phyloP scores from a whole-genome alignment of 2,888 invertebrate species.

The Latrodectus hesperus region DNA sequence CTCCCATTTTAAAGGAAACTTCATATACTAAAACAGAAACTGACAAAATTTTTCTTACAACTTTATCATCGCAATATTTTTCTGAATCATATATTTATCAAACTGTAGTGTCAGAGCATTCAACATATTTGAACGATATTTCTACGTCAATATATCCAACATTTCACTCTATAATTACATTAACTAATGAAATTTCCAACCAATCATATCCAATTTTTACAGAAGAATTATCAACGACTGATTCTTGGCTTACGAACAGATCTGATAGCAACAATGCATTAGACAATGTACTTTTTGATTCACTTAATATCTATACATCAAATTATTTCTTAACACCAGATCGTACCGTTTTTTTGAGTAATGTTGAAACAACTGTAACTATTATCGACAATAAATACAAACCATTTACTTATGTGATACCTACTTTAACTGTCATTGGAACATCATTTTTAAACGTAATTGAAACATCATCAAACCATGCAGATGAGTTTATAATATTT shows the following conservation, averaged over 20 bases:
- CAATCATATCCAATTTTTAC: too few relatives aligned
- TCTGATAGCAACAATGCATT: too few relatives aligned
- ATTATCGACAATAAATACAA: slow-evolving; percentile 31
- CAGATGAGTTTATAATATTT: slow-evolving; percentile 3
- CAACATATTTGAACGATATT: not conserved
- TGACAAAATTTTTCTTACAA: not conserved
- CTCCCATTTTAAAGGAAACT: not conserved
- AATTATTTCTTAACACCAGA: not conserved
- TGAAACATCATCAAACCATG: not conserved
- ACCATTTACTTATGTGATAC: slow-evolving; percentile 18
- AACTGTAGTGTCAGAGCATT: not conserved
- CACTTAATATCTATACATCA: not conserved
- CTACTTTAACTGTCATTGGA: slow-evolving; percentile 29
- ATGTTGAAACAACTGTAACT: slow-evolving; percentile 42
- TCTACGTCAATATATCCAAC: not conserved
- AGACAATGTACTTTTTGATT: too few relatives aligned
- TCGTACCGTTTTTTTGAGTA: slow-evolving; percentile 25
- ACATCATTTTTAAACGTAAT: not conserved
- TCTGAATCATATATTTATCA: not conserved
- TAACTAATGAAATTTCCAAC: not conserved
- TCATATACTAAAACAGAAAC: not conserved
- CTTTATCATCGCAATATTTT: not conserved
- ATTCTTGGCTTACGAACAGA: too few relatives aligned
- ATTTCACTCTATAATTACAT: not conserved
- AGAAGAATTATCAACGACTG: too few relatives aligned